Conservation (phyloP, 2,797 vertebrate genomes). For the Clamator glandarius region DNA sequence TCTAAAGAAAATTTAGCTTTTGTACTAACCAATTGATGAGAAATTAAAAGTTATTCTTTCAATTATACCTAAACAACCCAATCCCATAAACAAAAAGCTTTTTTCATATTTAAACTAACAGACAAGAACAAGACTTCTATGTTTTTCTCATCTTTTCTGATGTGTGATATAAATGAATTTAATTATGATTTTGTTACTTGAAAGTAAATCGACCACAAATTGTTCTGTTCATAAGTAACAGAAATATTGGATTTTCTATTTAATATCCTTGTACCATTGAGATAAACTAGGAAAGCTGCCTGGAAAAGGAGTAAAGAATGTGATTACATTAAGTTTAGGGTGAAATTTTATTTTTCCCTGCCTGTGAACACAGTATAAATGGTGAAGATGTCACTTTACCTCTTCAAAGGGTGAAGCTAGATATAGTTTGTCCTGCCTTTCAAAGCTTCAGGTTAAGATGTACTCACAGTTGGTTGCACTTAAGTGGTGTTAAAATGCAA, state of each 20-base stretch:
- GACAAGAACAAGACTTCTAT: not conserved
- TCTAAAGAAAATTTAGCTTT: not conserved
- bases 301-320: not conserved
- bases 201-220: not conserved
- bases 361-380: not conserved
- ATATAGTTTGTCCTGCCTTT: not conserved
- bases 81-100: not conserved
- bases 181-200: not conserved
- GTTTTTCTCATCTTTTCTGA: not conserved
- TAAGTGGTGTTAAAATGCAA: not conserved
- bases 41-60: not conserved
- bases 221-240: not conserved
- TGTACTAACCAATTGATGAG: fast-evolving
- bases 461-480: fast-evolving
- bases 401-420: not conserved
- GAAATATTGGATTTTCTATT: not conserved
- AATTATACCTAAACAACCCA: not conserved
- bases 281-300: not conserved
- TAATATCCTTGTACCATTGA: not conserved
- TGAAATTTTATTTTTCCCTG: not conserved
- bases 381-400: not conserved
- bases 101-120: not conserved
- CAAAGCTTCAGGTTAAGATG: not conserved
- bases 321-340: not conserved
- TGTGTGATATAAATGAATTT: not conserved